These are phyloP conservation scores for Clangula hyemalis DNA, from an alignment of 2,797 vertebrate genomes.

Conservation along the genomic window DNA sequence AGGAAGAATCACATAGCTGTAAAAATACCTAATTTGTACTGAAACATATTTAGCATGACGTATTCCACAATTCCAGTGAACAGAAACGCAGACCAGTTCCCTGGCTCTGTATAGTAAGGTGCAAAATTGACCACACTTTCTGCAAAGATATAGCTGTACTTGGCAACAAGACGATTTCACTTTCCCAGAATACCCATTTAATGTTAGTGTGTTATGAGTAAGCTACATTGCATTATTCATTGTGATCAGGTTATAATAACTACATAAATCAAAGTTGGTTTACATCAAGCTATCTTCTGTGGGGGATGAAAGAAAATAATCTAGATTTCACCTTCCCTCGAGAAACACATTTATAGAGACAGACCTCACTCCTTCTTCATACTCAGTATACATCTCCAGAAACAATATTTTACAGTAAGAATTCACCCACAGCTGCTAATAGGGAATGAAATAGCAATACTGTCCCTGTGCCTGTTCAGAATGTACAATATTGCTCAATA, in stretches of 20 bases:
- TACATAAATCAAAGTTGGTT: constrained; percentile 18
- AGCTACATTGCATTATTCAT: neutral
- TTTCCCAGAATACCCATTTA: constrained; percentile 10
- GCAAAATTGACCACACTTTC: neutral
- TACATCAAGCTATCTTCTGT: constrained; percentile 6
- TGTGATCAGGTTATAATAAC: neutral
- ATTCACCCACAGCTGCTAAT: neutral
- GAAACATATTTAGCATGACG: neutral
- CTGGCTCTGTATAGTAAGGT: neutral
- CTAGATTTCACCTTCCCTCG: neutral
- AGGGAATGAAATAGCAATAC: neutral
- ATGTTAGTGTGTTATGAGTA: neutral
- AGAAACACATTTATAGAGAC: neutral
- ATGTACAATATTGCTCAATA: neutral
- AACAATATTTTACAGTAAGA: neutral
- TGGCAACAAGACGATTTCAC: neutral
- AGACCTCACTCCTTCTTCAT: constrained; percentile 8
- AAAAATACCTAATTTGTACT: neutral
- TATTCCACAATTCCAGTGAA: neutral
- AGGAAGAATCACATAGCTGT: neutral
- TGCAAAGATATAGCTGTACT: neutral
- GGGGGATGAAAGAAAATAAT: neutral
- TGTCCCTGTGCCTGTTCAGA: neutral
- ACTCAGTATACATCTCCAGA: neutral
- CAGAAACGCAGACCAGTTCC: neutral